These are phyloP conservation scores for Apis cerana DNA, from an alignment of 1,140 invertebrate genomes.

Conservation along the genomic window DNA sequence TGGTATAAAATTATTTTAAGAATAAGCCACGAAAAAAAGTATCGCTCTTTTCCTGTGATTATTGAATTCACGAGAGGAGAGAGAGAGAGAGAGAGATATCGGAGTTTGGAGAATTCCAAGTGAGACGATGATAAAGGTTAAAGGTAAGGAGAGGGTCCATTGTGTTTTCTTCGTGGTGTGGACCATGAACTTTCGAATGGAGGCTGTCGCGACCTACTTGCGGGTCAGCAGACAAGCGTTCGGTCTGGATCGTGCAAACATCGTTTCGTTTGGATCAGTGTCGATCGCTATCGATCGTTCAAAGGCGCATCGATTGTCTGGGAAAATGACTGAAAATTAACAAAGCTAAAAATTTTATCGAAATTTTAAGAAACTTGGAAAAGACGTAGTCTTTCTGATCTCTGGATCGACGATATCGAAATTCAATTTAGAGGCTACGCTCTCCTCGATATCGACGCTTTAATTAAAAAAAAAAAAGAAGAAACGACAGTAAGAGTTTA, in stretches of 20 bases:
- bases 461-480: neutral
- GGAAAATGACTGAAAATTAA: neutral
- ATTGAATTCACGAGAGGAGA: no score
- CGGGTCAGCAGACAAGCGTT: constrained; percentile 13
- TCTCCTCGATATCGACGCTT: neutral
- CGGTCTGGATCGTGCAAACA: constrained; percentile 30
- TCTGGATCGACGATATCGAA: no score
- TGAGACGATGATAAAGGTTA: neutral
- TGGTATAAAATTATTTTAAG: no score
- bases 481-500: neutral
- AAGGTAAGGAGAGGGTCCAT: no score
- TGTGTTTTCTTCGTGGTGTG: neutral
- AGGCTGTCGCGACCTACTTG: constrained; percentile 5
- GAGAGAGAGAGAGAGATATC: no score
- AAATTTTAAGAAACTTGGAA: no score
- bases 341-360: no score
- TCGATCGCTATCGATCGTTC: constrained; percentile 21
- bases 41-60: no score
- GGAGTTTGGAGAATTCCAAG: no score
- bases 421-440: neutral
- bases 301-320: constrained; percentile 12
- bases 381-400: neutral
- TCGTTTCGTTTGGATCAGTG: constrained; percentile 29
- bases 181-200: constrained; percentile 20
- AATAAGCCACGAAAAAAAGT: no score